Percentiles rank a stretch among this genome's conserved stretches.
These are phyloP conservation scores for Pachyseris speciosa DNA, from an alignment of 64 coral and sea anemone genomes.

Conservation along the genomic window DNA sequence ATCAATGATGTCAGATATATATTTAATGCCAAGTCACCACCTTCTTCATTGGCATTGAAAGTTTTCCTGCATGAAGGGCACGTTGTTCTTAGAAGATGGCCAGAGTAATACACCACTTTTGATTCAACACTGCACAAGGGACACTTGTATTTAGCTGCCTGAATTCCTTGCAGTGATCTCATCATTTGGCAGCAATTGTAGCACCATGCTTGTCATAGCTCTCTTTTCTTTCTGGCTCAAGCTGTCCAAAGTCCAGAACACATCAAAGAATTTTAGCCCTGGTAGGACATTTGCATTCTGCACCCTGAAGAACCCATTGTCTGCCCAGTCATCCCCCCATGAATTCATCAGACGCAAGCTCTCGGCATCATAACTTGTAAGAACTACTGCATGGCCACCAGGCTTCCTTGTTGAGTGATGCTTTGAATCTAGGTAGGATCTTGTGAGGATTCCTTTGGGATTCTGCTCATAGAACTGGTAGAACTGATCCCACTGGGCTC, in stretches of 20 bases:
- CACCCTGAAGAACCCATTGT: slow-evolving; percentile 63
- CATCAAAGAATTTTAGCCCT: slow-evolving; percentile 39
- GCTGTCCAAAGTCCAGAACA: slow-evolving; percentile 9
- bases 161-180: neutral
- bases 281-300: slow-evolving; percentile 54
- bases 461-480: slow-evolving; percentile 17
- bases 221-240: neutral
- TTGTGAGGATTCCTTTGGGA: slow-evolving; percentile 25
- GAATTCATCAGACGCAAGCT: slow-evolving; percentile 63
- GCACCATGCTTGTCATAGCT: neutral
- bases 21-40: no score
- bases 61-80: slow-evolving; percentile 16
- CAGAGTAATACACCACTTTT: slow-evolving; percentile 21
- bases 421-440: neutral
- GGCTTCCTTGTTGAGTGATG: neutral
- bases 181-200: slow-evolving; percentile 1
- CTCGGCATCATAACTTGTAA: slow-evolving; percentile 8
- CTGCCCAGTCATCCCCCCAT: neutral
- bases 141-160: slow-evolving; percentile 9
- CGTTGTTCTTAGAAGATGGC: neutral
- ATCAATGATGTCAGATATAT: no score
- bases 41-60: no score
- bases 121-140: neutral
- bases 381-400: slow-evolving; percentile 49
- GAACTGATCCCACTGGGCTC: slow-evolving; percentile 38